Conservation (phyloP, 2,888 invertebrate genomes). For the Epirrita christyi region DNA sequence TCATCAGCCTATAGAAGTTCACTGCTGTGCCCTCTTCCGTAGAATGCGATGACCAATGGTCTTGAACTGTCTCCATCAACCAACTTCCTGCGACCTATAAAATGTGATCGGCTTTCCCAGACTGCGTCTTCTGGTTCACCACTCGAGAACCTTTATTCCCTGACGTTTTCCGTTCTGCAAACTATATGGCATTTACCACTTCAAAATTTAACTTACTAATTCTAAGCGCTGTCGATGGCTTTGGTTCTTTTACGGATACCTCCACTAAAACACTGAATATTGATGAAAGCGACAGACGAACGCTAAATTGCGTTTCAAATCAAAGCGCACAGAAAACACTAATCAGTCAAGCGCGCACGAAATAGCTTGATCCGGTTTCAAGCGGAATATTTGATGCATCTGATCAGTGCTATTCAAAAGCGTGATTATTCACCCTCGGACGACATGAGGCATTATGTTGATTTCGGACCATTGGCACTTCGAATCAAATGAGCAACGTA, state of each 20-base stretch:
- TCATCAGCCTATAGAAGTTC: too few relatives aligned
- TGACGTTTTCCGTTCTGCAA: too few relatives aligned
- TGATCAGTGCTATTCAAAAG: slow-evolving; percentile 38
- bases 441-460: slow-evolving; percentile 24
- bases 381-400: slow-evolving; percentile 38
- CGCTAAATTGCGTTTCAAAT: slow-evolving; percentile 5
- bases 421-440: slow-evolving; percentile 37
- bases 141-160: too few relatives aligned
- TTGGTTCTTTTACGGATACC: neutral
- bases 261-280: neutral
- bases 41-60: too few relatives aligned
- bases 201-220: too few relatives aligned
- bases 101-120: too few relatives aligned
- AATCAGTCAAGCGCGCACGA: slow-evolving; percentile 17
- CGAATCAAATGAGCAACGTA: neutral
- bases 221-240: too few relatives aligned
- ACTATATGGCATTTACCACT: too few relatives aligned
- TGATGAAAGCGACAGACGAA: neutral
- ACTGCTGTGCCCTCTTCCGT: too few relatives aligned
- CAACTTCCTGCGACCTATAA: too few relatives aligned
- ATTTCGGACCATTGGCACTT: slow-evolving; percentile 14
- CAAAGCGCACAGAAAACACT: slow-evolving; percentile 15
- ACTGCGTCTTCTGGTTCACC: too few relatives aligned
- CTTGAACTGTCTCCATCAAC: too few relatives aligned
- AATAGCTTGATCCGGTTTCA: slow-evolving; percentile 31